These are phyloP conservation scores for Zaprionus nigranus DNA, from an alignment of 1,140 invertebrate species.

Conservation along the genomic window DNA sequence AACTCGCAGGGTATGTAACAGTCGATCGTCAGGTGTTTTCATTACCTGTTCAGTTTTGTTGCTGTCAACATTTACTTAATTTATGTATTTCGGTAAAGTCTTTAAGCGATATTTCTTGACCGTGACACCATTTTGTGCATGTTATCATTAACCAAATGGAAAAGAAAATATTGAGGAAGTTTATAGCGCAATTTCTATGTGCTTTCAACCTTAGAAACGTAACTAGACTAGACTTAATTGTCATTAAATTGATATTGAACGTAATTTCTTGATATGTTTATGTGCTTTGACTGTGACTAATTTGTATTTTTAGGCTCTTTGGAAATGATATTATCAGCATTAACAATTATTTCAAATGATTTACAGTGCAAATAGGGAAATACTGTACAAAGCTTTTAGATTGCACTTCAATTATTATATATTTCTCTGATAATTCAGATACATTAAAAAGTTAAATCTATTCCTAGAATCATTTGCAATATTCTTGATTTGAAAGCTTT, in stretches of 20 bases:
- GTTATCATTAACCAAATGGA: not conserved
- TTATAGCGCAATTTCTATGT: not conserved
- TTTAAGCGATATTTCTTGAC: slow-evolving; percentile 49
- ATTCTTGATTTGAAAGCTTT: not conserved
- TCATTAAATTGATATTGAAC: not conserved
- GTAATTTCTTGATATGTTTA: not conserved
- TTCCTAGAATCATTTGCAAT: not conserved
- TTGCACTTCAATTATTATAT: not conserved
- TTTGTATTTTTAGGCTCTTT: not conserved
- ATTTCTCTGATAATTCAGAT: not conserved
- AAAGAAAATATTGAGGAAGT: not conserved
- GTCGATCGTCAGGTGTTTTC: not conserved
- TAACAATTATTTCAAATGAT: not conserved
- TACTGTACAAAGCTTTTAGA: not conserved
- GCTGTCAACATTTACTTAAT: slow-evolving; percentile 47
- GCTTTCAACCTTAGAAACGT: not conserved
- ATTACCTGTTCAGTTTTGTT: slow-evolving; percentile 7
- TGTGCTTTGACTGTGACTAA: not conserved
- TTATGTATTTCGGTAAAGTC: slow-evolving; percentile 69
- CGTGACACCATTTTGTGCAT: slow-evolving; percentile 62
- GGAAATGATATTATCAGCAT: not conserved
- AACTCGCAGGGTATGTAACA: not conserved
- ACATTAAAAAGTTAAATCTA: too few species aligned
- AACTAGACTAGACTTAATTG: not conserved
- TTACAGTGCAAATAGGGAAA: not conserved